These are phyloP conservation scores for Girardinichthys multiradiatus DNA, from an alignment of 2,113 vertebrate species.

Conservation along the genomic window DNA sequence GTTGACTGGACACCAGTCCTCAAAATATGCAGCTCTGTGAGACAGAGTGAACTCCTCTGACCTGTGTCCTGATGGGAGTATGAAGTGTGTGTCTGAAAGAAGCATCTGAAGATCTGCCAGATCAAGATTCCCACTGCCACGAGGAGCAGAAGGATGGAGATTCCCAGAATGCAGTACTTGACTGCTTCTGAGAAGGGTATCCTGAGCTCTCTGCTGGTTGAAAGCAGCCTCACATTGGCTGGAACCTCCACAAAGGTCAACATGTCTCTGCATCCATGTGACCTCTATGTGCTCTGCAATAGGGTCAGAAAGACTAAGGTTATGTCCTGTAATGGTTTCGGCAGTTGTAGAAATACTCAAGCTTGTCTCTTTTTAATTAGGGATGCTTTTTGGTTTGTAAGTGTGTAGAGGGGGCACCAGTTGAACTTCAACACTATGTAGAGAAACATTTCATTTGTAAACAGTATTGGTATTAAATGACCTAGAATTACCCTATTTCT, in stretches of 20 bases:
- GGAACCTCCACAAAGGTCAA: conserved; percentile 24
- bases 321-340: too few species aligned
- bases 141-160: conserved; percentile 73
- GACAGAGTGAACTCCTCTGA: conserved; percentile 28
- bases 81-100: conserved; percentile 16
- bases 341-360: too few species aligned
- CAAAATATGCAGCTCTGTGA: not conserved
- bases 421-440: too few species aligned
- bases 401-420: too few species aligned
- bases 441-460: too few species aligned
- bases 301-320: not conserved
- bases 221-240: conserved; percentile 1
- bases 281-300: conserved; percentile 12
- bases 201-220: conserved; percentile 35
- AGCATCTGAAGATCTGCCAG: conserved; percentile 78
- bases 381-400: too few species aligned
- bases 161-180: conserved; percentile 75
- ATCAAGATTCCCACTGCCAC: conserved; percentile 73
- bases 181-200: conserved; percentile 67
- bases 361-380: too few species aligned
- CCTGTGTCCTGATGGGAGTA: conserved; percentile 36
- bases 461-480: too few species aligned
- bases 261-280: conserved; percentile 38
- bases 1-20: not conserved
- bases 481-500: too few species aligned